These are phyloP conservation scores for Percopsis transmontana DNA, from an alignment of 2,113 vertebrate species.

Conservation along the genomic window DNA sequence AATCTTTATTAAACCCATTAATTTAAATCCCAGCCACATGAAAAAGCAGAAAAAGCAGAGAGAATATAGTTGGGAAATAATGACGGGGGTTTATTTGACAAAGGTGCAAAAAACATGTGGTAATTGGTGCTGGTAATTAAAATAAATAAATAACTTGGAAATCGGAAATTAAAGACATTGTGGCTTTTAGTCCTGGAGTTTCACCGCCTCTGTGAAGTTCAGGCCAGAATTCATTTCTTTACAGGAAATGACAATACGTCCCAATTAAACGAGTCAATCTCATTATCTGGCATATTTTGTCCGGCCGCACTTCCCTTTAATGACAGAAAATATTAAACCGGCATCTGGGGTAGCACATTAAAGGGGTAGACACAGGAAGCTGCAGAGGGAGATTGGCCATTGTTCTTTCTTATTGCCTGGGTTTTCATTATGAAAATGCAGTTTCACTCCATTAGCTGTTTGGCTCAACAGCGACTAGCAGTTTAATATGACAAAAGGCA, in stretches of 20 bases:
- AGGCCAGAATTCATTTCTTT: slow-evolving; percentile 33
- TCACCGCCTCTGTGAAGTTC: slow-evolving; percentile 25
- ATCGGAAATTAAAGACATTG: neutral
- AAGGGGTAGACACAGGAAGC: slow-evolving; percentile 45
- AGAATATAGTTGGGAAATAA: neutral
- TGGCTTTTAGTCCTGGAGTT: neutral
- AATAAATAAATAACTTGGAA: too few relatives aligned
- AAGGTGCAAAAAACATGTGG: slow-evolving; percentile 1
- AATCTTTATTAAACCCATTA: too few relatives aligned
- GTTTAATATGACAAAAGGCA: slow-evolving; percentile 75
- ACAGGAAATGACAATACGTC: slow-evolving; percentile 46
- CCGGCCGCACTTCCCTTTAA: slow-evolving; percentile 58
- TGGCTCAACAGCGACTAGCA: slow-evolving; percentile 67
- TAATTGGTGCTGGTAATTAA: too few relatives aligned
- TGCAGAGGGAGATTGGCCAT: slow-evolving; percentile 51
- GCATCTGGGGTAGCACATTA: slow-evolving; percentile 55
- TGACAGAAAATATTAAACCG: slow-evolving; percentile 66
- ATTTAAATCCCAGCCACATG: too few relatives aligned
- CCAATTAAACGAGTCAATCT: slow-evolving; percentile 69
- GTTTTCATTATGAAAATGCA: slow-evolving; percentile 79
- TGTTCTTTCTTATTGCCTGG: slow-evolving; percentile 74
- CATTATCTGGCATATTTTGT: slow-evolving; percentile 57
- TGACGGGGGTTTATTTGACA: neutral
- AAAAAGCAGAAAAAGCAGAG: neutral
- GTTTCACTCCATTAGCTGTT: slow-evolving; percentile 79